Percentiles rank a stretch among this genome's conserved stretches.
phyloP scores from a whole-genome alignment of 2,888 invertebrate genomes.

The Callyntrura guangdongensis region DNA sequence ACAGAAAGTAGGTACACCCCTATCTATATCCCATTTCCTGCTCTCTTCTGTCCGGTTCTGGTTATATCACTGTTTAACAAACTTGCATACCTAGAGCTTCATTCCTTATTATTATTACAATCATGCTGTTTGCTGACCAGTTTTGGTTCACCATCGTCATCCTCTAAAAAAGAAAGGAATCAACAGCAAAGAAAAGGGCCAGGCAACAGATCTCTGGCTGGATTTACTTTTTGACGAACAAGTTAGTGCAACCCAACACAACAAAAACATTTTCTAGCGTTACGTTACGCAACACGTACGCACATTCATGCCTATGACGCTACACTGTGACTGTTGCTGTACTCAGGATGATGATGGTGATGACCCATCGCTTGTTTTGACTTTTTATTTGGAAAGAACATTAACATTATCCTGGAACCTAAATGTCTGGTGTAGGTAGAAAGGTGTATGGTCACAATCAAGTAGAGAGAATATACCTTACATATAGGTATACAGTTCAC shows the following conservation, averaged over 20 bases:
- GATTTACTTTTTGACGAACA: not conserved
- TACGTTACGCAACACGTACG: not conserved
- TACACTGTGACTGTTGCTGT: no score
- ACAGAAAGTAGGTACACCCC: not conserved
- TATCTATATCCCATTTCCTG: slow-evolving; percentile 28
- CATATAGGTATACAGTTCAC: not conserved
- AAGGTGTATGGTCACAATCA: not conserved
- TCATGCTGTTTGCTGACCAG: slow-evolving; percentile 49
- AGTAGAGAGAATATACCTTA: not conserved
- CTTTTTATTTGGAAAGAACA: slow-evolving; percentile 35
- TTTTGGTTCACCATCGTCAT: slow-evolving; percentile 49
- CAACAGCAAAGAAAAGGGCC: slow-evolving; percentile 26
- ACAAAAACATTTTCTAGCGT: not conserved
- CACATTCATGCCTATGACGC: not conserved
- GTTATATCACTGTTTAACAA: not conserved
- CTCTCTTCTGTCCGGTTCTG: slow-evolving; percentile 2
- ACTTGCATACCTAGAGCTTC: not conserved
- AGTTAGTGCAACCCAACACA: not conserved
- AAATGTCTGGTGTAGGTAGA: slow-evolving; percentile 55
- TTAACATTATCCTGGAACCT: slow-evolving; percentile 57
- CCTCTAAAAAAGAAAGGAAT: slow-evolving; percentile 6
- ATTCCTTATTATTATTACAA: not conserved
- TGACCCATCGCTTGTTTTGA: slow-evolving; percentile 60
- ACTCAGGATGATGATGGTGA: not conserved
- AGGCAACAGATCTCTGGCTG: not conserved